Evolutionary conservation across 2,888 invertebrate genomes (phyloP), one percentile per base, ranked within the genome.

Genomic region (Achlya flavicornis): DNA sequence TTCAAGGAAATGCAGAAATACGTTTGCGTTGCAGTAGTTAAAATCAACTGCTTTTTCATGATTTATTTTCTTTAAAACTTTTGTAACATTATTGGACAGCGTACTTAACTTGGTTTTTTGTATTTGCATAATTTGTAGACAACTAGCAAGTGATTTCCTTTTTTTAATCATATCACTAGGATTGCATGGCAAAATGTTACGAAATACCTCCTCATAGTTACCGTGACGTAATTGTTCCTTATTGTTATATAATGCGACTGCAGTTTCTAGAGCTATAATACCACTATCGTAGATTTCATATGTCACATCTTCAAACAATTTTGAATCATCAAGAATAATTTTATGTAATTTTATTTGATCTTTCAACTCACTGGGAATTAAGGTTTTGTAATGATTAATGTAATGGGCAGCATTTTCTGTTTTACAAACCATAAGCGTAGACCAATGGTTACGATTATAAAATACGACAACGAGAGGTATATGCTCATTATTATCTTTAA

Each of bases 111-210:
- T 53, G 16, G 10, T 53, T 19, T 53, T 53, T 10, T 53, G 53
- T 19, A 53, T 53, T 53, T 19, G 53, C 53, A 53, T 10, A 19
- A 53, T 53, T 19, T 53, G 53, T 53, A 53, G 53, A 53, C 53
- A 53, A 53, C 19, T 53, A 19, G 19, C 53, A 19, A 53, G 19
- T 19, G 16, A 19, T 53, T 53, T 53, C 7, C 53, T 53, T 53
- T 53, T 19, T 53, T 19, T 19, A 10, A 19, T 53, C 10, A 53
- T 53, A 14, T 53, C 19, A 53, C 3, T 53, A 19, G n/a, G 16
- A 16, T 10, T 53, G 10, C n/a, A 19, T 19, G 16, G 8, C 10
- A 53, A 53, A 53, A 53, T 53, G 16, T 19, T 10, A 19, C 7
- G 16, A 1, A 53, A 53, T 19, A 53, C 7, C 16, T 46, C 46